Conservation (phyloP, 92 coral and sea anemone genomes). For the Phenganax subtilis region DNA sequence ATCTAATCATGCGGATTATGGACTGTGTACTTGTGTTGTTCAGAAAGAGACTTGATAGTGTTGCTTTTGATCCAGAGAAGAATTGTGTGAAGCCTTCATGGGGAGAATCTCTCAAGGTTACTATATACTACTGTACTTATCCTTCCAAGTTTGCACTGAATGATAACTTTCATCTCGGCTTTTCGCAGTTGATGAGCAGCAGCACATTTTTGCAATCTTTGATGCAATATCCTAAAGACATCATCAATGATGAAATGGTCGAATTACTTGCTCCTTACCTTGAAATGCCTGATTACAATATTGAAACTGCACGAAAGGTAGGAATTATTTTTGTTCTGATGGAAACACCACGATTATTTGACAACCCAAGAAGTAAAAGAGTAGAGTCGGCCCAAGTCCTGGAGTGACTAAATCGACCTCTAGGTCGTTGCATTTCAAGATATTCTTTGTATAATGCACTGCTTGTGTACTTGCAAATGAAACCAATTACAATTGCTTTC, state of each 20-base stretch:
- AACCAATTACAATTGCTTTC: neutral
- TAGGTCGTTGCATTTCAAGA: too few species aligned
- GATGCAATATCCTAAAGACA: conserved; percentile 77
- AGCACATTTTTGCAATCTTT: conserved; percentile 71
- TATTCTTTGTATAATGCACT: too few species aligned
- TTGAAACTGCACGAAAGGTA: conserved; percentile 95
- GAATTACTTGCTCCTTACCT: conserved; percentile 86
- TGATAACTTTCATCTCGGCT: neutral
- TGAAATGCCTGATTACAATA: conserved; percentile 80
- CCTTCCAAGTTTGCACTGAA: neutral
- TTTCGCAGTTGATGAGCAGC: conserved; percentile 77
- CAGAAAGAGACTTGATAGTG: conserved; percentile 65
- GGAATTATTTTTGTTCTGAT: neutral
- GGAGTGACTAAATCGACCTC: too few species aligned
- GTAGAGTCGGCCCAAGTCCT: too few species aligned
- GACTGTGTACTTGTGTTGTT: conserved; percentile 82
- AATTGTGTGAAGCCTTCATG: conserved; percentile 72
- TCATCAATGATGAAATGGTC: conserved; percentile 87
- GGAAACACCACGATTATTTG: too few species aligned
- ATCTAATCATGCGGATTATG: conserved; percentile 97
- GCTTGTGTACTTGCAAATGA: too few species aligned
- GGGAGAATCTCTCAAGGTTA: conserved; percentile 84
- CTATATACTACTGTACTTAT: neutral
- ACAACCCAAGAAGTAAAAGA: too few species aligned
- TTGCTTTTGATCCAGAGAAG: conserved; percentile 75